Evolutionary conservation across 2,888 invertebrate species (phyloP).

Genomic region (Andrena dorsata): DNA sequence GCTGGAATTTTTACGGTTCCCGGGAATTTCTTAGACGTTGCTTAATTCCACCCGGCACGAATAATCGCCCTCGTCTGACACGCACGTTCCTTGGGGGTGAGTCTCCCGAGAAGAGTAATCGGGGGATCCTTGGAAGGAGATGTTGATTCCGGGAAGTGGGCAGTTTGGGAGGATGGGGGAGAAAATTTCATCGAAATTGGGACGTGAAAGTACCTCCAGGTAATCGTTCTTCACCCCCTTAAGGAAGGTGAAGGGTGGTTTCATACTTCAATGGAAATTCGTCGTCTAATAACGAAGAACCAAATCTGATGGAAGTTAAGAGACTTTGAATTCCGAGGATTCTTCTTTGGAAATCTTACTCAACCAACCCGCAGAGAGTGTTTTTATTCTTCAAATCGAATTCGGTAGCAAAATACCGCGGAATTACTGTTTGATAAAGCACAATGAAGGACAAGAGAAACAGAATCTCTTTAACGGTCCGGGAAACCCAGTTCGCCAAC

Average conservation of each 20-base stretch:
- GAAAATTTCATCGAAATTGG: not conserved
- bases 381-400: too few relatives aligned
- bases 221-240: too few relatives aligned
- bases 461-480: not conserved
- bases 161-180: not conserved
- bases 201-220: too few relatives aligned
- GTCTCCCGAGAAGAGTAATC: not conserved
- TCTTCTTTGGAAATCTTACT: not conserved
- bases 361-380: too few relatives aligned
- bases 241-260: too few relatives aligned
- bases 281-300: too few relatives aligned
- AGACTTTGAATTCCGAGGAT: not conserved
- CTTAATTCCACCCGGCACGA: conserved; percentile 12
- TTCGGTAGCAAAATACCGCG: too few relatives aligned
- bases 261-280: too few relatives aligned
- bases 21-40: conserved; percentile 13
- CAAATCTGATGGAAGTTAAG: not conserved
- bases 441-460: not conserved
- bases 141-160: not conserved
- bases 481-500: not conserved
- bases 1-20: conserved; percentile 35
- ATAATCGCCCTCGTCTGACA: conserved; percentile 17
- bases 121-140: not conserved
- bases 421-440: not conserved
- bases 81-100: not conserved